Base-by-base conservation (phyloP, 1,140 invertebrate species). In the Zaprionus gabonicus region DNA sequence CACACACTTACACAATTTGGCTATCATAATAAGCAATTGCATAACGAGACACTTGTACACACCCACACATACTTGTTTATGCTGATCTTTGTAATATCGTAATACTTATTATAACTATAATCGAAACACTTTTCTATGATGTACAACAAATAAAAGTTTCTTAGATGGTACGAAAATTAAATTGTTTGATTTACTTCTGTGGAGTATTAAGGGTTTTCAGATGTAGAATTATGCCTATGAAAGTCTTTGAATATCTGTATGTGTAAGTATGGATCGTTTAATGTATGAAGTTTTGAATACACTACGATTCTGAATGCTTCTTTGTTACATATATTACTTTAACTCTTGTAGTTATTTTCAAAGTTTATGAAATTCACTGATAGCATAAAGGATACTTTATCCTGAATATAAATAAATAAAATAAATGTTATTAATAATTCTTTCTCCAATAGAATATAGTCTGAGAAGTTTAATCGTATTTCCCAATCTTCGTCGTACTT, bases 101-200 rank as follows among this genome's bases (percentile, higher is more conserved):
- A 77, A 78, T 71, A 81, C 71, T 67, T 83, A 83, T 83, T 76
- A 41, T 87, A 87, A 76, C 71, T 88, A 67, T 87, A 88, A 82
- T 74, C 66, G 67, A 87, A 80, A 56, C 59, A 57, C 63, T 63
- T 66, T 76, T 82, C 59, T 68, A 68, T 78, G 82, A 66, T 78
- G 82, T 87, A 53, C 56, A 71, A 72, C 56, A 64, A 83, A 84
- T 81, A 84, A 81, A 81, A 46, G 41, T 71, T 71, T 57, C 63
- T 80, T 78, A 87, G 80, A 82, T 71, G 70, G 64, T 80, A 87
- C 27, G n/a, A 66, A 69, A 25, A 9, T 44, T 7, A 23, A 6
- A 4, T 44, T 51, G 20, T 46, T 51, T 38, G 6, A 20, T 13
- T 46, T 46, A 28, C 20, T 28, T 17, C 4, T n/a, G 20, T 49